Evolutionary conservation across 2,797 vertebrate species (phyloP).

Genomic region (Petrocephalus schoutedeni): DNA sequence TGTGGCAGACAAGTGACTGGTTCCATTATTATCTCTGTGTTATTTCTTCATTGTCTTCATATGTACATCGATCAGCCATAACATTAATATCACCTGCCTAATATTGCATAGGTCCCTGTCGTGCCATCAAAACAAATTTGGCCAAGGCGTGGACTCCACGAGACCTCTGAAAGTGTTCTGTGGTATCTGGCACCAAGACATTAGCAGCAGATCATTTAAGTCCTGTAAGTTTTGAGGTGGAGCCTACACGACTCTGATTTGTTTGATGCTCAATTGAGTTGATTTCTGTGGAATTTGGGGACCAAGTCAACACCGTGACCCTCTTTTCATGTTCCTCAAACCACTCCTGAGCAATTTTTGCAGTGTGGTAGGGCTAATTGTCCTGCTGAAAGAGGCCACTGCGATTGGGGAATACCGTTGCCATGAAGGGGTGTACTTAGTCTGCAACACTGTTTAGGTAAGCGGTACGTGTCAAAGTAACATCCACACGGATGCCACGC

Average conservation of each 20-base stretch:
- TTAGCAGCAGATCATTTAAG: background rate
- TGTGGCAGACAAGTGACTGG: slow-evolving; percentile 19
- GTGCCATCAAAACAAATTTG: too few relatives aligned
- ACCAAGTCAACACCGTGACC: background rate
- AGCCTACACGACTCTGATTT: background rate
- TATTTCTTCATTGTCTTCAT: background rate
- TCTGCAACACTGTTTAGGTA: background rate
- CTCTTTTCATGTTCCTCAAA: background rate
- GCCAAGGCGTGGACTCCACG: too few relatives aligned
- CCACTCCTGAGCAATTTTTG: background rate
- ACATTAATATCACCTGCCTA: too few relatives aligned
- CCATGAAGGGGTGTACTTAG: background rate
- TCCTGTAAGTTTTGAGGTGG: background rate
- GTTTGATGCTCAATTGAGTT: background rate
- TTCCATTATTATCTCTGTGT: slow-evolving; percentile 20
- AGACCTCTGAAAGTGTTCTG: too few relatives aligned
- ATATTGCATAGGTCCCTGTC: too few relatives aligned
- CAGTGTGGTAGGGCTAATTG: background rate
- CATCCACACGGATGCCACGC: background rate
- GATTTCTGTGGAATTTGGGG: background rate
- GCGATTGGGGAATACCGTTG: background rate
- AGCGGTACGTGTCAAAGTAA: background rate
- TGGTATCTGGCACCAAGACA: background rate
- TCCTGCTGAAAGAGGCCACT: background rate
- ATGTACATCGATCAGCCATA: background rate